A percentile compares a stretch with the other conserved stretches of the same genome.
These are phyloP conservation scores for Ageneiosus marmoratus DNA, from an alignment of 2,113 vertebrate genomes.

Conservation along the genomic window DNA sequence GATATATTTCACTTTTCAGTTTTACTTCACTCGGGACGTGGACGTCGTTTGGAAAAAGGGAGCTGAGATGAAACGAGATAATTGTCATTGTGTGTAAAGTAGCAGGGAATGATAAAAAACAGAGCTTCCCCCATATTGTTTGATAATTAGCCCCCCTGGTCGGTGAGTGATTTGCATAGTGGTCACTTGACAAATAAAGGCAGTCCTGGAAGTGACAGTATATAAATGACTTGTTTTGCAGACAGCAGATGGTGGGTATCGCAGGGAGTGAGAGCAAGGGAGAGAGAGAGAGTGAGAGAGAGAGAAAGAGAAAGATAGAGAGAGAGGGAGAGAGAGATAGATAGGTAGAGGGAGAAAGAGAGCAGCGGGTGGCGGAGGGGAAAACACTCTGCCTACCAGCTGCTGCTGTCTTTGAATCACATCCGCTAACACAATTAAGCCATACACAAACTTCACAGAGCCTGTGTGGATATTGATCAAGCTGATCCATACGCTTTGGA, in stretches of 20 bases:
- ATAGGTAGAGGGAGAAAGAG: too few relatives aligned
- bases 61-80: constrained; percentile 45
- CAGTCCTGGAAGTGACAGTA: constrained; percentile 76
- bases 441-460: constrained; percentile 29
- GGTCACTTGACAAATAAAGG: constrained; percentile 84
- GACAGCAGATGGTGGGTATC: constrained; percentile 90
- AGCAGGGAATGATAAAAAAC: constrained; percentile 62
- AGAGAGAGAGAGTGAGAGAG: constrained; percentile 36
- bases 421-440: constrained; percentile 64
- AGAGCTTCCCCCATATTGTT: constrained; percentile 66
- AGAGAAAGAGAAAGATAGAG: constrained; percentile 29
- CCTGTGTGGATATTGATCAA: constrained; percentile 35
- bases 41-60: constrained; percentile 48
- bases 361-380: background rate
- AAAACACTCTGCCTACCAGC: constrained; percentile 80
- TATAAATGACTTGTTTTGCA: constrained; percentile 89
- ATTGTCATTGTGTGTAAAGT: constrained; percentile 51
- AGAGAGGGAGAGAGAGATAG: constrained; percentile 25
- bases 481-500: constrained; percentile 27
- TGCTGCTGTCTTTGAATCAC: constrained; percentile 73
- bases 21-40: constrained; percentile 45
- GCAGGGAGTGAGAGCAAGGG: constrained; percentile 72
- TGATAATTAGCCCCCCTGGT: constrained; percentile 74
- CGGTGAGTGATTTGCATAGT: constrained; percentile 78
- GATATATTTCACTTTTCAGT: constrained; percentile 61